Base-by-base conservation (phyloP, 2,797 vertebrate genomes). In the Anguilla anguilla region DNA sequence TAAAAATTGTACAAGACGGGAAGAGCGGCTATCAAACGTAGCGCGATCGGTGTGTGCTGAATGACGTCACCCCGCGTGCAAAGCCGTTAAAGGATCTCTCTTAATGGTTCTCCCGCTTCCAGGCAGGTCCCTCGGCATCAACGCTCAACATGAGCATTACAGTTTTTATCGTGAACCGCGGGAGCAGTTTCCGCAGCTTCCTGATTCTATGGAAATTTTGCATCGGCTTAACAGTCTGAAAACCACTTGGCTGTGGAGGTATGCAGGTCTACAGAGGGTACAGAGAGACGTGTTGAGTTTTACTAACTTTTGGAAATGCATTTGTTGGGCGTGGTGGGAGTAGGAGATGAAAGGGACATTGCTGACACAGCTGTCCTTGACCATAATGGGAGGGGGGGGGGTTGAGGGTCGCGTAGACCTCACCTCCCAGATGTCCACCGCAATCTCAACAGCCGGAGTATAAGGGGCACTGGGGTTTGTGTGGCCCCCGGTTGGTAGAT, bases 1-100 rank as follows among this genome's bases (percentile, higher is more conserved):
- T 91, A 55, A 91, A 93, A 89, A 22, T 86, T 72, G 83, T 88
- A 85, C 82, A 25, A 87, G 89, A 86, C 77, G 85, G 88, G 86
- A 88, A 77, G 91, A 91, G 84, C 51, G 19, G 55, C 90, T 84
- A 90, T 91, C 69, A 89, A 93, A 92, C 74, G 35, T 25, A 19
- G 85, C 86, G 74, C 15, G 46, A 3, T 87, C 22, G 84, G 89
- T 64, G 87, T 89, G 74, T 83, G 77, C 39, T 11, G 77, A 61
- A 86, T 88, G 88, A 92, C 64, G 51, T 90, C 88, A 91, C 22
- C 85, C 31, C 84, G 88, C 49, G 43, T 1, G 19, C 77, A 81
- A 39, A 77, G 1, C 15, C 7, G 1, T 15, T 43, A 77, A 43
- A 11, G 15, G 13, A 31, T 74, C 67, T 69, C 67, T 64, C 25